A percentile compares a stretch with the other conserved stretches of the same genome.
phyloP scores from a whole-genome alignment of 2,797 vertebrate genomes.

The Heliangelus exortis region DNA sequence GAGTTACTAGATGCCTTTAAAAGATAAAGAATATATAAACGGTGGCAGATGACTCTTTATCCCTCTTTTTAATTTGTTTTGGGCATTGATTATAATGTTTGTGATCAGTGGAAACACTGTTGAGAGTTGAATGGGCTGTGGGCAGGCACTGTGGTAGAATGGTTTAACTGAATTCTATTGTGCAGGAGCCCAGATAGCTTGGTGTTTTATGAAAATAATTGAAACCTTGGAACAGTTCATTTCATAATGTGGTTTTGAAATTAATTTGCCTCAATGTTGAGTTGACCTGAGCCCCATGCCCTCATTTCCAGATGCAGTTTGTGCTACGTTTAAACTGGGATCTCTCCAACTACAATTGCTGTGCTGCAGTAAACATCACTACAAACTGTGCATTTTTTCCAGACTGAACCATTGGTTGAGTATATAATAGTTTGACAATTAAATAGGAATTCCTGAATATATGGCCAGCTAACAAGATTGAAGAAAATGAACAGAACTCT shows the following conservation, averaged over 20 bases:
- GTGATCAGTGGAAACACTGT: conserved; percentile 13
- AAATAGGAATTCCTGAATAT: not conserved
- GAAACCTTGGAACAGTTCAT: not conserved
- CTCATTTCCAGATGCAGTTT: not conserved
- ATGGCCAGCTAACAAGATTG: not conserved
- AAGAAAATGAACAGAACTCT: not conserved
- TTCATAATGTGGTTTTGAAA: not conserved
- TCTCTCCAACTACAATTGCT: not conserved
- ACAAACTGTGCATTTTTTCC: not conserved
- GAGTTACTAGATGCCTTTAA: conserved; percentile 45
- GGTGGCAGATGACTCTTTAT: conserved; percentile 27
- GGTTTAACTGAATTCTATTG: not conserved
- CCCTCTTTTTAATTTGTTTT: conserved; percentile 51
- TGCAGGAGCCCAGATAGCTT: conserved; percentile 4
- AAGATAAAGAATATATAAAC: conserved; percentile 27
- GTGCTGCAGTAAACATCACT: not conserved
- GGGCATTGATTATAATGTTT: conserved; percentile 29
- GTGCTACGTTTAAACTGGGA: not conserved
- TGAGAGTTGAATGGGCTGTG: conserved; percentile 12
- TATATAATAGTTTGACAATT: not conserved
- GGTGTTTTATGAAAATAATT: not conserved
- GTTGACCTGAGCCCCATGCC: not conserved
- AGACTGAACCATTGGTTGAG: not conserved
- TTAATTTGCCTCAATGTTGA: not conserved
- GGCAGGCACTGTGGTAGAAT: not conserved